These are phyloP conservation scores for Paguma larvata DNA, from an alignment of 2,797 vertebrate genomes.

Conservation along the genomic window DNA sequence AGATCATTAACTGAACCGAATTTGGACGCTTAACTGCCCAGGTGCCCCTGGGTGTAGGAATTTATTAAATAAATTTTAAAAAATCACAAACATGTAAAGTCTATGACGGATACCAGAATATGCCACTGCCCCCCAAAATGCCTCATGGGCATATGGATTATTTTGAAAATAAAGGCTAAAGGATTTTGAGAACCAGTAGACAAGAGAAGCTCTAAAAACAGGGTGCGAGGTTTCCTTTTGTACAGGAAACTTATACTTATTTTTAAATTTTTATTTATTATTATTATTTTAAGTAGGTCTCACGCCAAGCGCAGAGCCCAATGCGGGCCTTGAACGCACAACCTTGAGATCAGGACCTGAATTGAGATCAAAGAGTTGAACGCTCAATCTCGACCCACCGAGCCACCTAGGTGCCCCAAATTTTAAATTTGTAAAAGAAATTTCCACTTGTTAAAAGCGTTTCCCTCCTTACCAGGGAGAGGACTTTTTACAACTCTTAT, in stretches of 20 bases:
- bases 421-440: not conserved
- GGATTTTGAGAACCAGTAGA: not conserved
- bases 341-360: too few relatives aligned
- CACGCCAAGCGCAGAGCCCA: too few relatives aligned
- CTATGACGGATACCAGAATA: not conserved
- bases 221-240: not conserved
- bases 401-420: too few relatives aligned
- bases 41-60: not conserved
- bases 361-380: too few relatives aligned
- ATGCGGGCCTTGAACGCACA: too few relatives aligned
- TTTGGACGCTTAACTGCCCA: not conserved
- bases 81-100: not conserved
- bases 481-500: not conserved
- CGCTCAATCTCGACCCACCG: too few relatives aligned
- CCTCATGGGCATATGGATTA: not conserved
- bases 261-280: too few relatives aligned
- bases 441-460: not conserved
- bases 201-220: not conserved
- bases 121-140: not conserved
- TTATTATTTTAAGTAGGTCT: too few relatives aligned
- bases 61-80: too few relatives aligned
- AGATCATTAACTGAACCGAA: too few relatives aligned
- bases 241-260: not conserved
- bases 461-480: not conserved
- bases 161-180: not conserved